Percentiles rank a stretch among this genome's conserved stretches.
Conservation (phyloP, 2,113 vertebrate species). For the Mohoua ochrocephala region DNA sequence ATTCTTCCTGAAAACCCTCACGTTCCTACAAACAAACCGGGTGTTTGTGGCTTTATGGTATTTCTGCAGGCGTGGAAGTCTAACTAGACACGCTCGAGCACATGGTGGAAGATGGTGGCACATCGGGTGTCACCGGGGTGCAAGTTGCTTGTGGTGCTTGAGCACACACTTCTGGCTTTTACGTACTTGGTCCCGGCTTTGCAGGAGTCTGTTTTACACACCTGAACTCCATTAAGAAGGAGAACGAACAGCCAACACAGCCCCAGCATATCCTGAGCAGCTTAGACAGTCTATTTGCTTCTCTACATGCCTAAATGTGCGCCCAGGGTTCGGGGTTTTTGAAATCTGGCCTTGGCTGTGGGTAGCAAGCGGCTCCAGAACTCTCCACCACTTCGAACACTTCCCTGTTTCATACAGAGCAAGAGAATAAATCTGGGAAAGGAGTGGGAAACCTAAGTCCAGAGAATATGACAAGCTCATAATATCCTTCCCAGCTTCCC, state of each 20-base stretch:
- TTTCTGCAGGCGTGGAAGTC: background rate
- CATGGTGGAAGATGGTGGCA: fast-evolving
- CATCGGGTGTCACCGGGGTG: background rate
- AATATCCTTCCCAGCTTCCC: background rate
- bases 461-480: background rate
- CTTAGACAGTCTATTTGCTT: constrained; percentile 4
- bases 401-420: background rate
- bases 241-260: background rate
- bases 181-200: background rate
- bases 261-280: background rate
- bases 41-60: background rate
- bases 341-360: background rate
- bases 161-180: background rate
- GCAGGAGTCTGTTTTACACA: background rate
- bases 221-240: background rate
- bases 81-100: background rate
- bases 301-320: background rate
- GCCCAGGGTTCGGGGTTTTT: background rate
- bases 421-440: constrained; percentile 3
- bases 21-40: background rate
- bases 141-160: background rate
- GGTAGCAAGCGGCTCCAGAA: background rate
- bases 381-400: background rate
- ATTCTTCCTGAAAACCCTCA: background rate
- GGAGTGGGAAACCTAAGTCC: background rate